These are phyloP conservation scores for Macrotis lagotis DNA, from an alignment of 2,113 vertebrate genomes.

Conservation along the genomic window DNA sequence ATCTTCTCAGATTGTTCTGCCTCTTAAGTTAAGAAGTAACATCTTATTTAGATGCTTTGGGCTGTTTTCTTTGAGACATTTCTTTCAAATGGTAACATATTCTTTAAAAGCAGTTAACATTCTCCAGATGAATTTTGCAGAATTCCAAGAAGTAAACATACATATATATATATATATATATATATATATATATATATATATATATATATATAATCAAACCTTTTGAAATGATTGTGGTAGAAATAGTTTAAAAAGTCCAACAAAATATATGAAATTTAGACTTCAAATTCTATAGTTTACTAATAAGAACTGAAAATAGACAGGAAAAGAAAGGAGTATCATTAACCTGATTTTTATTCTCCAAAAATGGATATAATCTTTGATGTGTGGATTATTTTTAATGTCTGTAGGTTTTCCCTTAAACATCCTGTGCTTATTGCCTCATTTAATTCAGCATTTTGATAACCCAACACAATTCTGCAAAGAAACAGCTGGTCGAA, in stretches of 20 bases:
- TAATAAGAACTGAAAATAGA: neutral
- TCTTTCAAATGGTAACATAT: neutral
- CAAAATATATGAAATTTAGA: neutral
- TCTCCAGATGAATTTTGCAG: neutral
- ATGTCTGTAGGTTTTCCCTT: conserved; percentile 93
- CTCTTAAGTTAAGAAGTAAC: neutral
- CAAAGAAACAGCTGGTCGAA: conserved; percentile 97
- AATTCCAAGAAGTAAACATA: neutral
- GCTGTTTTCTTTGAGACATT: neutral
- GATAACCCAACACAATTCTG: conserved; percentile 98
- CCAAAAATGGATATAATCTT: neutral
- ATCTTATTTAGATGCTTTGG: neutral
- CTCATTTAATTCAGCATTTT: conserved; percentile 99
- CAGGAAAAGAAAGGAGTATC: neutral
- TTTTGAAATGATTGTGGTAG: neutral
- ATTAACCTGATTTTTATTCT: neutral
- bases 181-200: too few species aligned
- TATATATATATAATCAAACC: too few species aligned
- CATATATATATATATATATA: too few species aligned
- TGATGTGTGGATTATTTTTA: conserved; percentile 64
- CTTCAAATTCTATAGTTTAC: neutral
- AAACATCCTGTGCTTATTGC: conserved; percentile 98
- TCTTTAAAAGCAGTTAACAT: neutral
- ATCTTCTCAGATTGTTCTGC: neutral
- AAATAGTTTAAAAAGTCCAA: neutral